phyloP scores from a whole-genome alignment of 2,113 vertebrate species.

The Leptobrachium leishanense region DNA sequence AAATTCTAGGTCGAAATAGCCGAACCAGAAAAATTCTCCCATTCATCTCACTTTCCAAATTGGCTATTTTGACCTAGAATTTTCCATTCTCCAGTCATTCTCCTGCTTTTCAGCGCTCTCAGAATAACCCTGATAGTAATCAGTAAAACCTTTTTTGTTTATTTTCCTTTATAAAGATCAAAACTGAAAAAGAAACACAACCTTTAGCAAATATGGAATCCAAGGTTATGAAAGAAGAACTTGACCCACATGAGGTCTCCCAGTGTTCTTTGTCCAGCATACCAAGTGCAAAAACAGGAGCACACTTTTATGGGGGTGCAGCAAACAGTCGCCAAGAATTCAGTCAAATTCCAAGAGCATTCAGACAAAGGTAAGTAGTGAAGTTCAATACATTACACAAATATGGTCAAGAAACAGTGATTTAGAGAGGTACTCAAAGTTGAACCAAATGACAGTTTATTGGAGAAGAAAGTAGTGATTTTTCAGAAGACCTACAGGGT shows the following conservation, averaged over 20 bases:
- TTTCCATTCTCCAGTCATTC: too few relatives aligned
- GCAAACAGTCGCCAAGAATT: slow-evolving; percentile 89
- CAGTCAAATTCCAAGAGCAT: slow-evolving; percentile 71
- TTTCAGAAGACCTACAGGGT: too few relatives aligned
- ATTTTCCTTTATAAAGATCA: slow-evolving; percentile 62
- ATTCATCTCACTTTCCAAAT: too few relatives aligned
- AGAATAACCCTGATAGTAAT: too few relatives aligned
- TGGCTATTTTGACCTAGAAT: too few relatives aligned
- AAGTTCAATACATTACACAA: not conserved
- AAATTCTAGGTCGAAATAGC: too few relatives aligned
- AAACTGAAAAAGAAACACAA: slow-evolving; percentile 70
- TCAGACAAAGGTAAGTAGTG: slow-evolving; percentile 78
- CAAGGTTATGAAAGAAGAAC: slow-evolving; percentile 64
- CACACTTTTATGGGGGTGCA: slow-evolving; percentile 80
- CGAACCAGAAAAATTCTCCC: too few relatives aligned
- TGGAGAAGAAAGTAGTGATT: too few relatives aligned
- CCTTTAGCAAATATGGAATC: slow-evolving; percentile 48
- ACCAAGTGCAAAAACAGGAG: slow-evolving; percentile 68
- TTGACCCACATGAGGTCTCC: slow-evolving; percentile 52
- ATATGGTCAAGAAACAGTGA: too few relatives aligned
- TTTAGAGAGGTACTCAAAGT: too few relatives aligned
- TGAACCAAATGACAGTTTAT: too few relatives aligned
- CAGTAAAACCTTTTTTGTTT: not conserved
- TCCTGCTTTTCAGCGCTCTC: too few relatives aligned
- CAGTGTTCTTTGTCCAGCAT: slow-evolving; percentile 75